Evolutionary conservation across 2,113 vertebrate genomes (phyloP).

Genomic region (Brachyhypopomus gauderio): DNA sequence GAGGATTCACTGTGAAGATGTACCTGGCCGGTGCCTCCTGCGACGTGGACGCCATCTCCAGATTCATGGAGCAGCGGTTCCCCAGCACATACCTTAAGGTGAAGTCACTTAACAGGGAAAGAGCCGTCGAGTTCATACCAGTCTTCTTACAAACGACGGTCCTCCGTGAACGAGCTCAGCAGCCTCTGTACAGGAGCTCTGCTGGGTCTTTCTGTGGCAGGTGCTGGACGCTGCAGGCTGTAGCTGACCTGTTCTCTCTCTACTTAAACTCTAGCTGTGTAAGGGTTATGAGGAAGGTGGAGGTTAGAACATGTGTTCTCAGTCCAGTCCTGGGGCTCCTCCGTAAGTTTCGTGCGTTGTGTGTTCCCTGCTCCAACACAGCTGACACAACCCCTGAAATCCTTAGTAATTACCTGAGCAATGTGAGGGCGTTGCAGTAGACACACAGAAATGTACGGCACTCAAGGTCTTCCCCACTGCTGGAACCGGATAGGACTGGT

Average conservation of each 20-base stretch:
- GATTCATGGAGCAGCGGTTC: conserved; percentile 88
- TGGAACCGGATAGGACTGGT: background rate
- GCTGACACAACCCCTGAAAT: conserved; percentile 11
- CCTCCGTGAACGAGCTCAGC: background rate
- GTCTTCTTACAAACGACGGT: background rate
- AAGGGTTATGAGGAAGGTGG: background rate
- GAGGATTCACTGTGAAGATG: conserved; percentile 97
- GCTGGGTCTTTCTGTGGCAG: background rate
- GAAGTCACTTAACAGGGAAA: conserved; percentile 46
- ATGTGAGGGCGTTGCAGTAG: background rate
- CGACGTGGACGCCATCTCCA: conserved; percentile 80
- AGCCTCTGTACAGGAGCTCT: background rate
- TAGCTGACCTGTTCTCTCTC: background rate
- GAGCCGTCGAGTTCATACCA: background rate
- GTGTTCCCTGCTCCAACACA: background rate
- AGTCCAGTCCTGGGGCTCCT: background rate
- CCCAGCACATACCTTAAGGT: conserved; percentile 93
- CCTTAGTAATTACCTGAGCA: background rate
- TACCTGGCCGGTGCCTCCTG: conserved; percentile 81
- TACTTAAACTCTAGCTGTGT: background rate
- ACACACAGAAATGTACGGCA: background rate
- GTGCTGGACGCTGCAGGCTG: background rate
- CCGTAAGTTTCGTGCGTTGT: background rate
- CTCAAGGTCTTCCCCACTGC: background rate
- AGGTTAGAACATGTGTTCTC: background rate